Percentiles rank a stretch among this genome's conserved stretches.
Conservation (phyloP, 1,140 invertebrate species). For the Lordiphosa stackelbergi region DNA sequence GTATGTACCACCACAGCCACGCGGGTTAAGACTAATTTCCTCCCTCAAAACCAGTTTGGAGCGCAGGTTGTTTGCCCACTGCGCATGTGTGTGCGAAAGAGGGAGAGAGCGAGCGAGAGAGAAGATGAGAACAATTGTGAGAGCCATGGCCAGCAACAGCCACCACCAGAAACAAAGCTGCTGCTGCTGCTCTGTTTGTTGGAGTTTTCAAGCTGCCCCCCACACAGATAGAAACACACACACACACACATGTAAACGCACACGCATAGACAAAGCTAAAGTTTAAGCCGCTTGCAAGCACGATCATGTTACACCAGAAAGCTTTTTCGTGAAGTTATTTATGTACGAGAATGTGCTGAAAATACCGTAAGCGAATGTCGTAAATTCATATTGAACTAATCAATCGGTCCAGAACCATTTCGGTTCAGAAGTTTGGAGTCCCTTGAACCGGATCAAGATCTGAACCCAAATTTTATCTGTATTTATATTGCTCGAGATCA, state of each 20-base stretch:
- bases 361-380: too few species aligned
- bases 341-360: neutral
- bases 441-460: too few species aligned
- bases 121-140: constrained; percentile 10
- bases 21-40: constrained; percentile 50
- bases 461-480: too few species aligned
- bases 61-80: constrained; percentile 50
- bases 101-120: constrained; percentile 9
- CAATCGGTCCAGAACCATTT: too few species aligned
- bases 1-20: constrained; percentile 43
- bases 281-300: constrained; percentile 12
- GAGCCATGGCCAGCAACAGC: constrained; percentile 43
- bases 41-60: constrained; percentile 72
- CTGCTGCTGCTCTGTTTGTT: constrained; percentile 7
- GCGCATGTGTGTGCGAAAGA: constrained; percentile 44
- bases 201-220: neutral
- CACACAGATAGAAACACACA: too few species aligned
- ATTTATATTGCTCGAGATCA: too few species aligned
- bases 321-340: constrained; percentile 11
- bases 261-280: neutral
- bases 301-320: constrained; percentile 6
- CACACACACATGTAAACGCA: neutral
- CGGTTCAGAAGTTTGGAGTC: too few species aligned
- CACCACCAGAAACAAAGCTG: constrained; percentile 19
- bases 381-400: too few species aligned